Percentiles rank a stretch among this genome's conserved stretches.
phyloP scores from a whole-genome alignment of 1,140 invertebrate genomes.

The Condylostylus longicornis region DNA sequence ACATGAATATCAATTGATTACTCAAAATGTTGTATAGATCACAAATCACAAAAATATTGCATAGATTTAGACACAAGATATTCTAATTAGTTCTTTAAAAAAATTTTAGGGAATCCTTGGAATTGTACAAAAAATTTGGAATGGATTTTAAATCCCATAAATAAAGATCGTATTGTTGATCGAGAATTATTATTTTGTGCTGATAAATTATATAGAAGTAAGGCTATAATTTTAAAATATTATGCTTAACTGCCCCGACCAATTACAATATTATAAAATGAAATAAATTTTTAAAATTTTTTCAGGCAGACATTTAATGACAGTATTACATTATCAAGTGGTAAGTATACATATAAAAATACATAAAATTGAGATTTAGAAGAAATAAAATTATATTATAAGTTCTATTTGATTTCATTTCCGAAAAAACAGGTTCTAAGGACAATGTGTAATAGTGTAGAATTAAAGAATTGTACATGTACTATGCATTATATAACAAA shows the following conservation, averaged over 20 bases:
- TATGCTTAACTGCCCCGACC: no score
- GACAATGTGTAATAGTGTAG: constrained; percentile 17
- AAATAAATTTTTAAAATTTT: no score
- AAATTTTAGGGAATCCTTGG: constrained; percentile 41
- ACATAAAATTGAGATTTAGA: neutral
- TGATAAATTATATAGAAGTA: constrained; percentile 32
- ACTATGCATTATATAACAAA: constrained; percentile 19
- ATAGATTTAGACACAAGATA: no score
- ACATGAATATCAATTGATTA: no score
- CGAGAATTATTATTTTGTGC: constrained; percentile 35
- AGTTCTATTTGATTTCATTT: no score
- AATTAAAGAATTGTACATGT: constrained; percentile 23
- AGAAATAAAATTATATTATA: neutral
- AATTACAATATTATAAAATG: no score
- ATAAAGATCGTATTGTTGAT: constrained; percentile 34
- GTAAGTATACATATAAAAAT: constrained; percentile 19
- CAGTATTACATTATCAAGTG: constrained; percentile 39
- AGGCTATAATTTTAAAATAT: no score
- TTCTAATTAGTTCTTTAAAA: no score
- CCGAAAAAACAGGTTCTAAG: constrained; percentile 13
- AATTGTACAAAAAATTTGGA: constrained; percentile 39
- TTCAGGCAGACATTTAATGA: constrained; percentile 36
- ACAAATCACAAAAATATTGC: no score
- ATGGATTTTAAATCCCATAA: constrained; percentile 36
- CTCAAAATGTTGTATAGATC: no score